Conservation (phyloP, 1,140 invertebrate genomes). For the Himalopsyche phryganea region DNA sequence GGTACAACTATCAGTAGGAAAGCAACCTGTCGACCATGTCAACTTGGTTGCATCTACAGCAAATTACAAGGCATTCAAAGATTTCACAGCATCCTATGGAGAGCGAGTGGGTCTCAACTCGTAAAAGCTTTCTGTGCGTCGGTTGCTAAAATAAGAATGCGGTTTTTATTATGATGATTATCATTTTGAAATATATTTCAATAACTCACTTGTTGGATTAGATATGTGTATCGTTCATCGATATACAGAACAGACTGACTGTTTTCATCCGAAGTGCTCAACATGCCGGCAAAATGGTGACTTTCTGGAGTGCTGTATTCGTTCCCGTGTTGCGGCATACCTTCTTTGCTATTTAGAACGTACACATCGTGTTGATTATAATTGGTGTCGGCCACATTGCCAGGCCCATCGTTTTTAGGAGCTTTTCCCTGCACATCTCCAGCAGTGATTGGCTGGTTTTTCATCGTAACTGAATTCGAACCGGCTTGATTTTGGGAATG, state of each 20-base stretch:
- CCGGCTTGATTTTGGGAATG: neutral
- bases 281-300: slow-evolving; percentile 3
- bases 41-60: too few species aligned
- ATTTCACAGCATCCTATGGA: too few species aligned
- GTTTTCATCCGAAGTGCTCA: slow-evolving; percentile 24
- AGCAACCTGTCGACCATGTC: too few species aligned
- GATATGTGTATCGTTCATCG: slow-evolving; percentile 26
- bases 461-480: neutral
- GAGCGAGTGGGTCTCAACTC: too few species aligned
- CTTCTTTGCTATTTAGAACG: slow-evolving; percentile 6
- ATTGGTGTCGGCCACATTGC: neutral
- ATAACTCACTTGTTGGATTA: slow-evolving; percentile 27
- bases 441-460: too few species aligned
- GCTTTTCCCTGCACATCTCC: too few species aligned
- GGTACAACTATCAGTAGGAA: too few species aligned
- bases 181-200: too few species aligned
- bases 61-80: too few species aligned
- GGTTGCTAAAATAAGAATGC: too few species aligned
- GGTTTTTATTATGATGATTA: too few species aligned
- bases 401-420: neutral
- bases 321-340: neutral
- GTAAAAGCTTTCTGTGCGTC: too few species aligned
- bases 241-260: slow-evolving; percentile 30
- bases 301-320: neutral
- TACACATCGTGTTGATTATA: neutral